Percentiles rank a stretch among this genome's conserved stretches.
phyloP scores from a whole-genome alignment of 2,888 invertebrate genomes.

The Caenorhabditis plicata region DNA sequence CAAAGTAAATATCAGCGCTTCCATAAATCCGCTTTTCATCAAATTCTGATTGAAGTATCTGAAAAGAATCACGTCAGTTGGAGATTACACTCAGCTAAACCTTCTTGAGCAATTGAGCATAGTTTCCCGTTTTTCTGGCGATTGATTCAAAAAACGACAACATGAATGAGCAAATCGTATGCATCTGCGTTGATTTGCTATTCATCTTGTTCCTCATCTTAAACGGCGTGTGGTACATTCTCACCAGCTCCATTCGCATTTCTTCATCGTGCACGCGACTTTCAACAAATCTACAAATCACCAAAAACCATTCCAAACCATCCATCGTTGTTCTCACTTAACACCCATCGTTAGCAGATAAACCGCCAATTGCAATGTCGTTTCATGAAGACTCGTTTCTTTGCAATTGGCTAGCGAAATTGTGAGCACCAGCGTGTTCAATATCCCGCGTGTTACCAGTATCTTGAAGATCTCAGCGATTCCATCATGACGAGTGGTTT shows the following conservation, averaged over 20 bases:
- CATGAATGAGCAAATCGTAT: slow-evolving; percentile 18
- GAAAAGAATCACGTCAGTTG: no score
- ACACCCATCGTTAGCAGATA: slow-evolving; percentile 47
- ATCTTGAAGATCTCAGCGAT: slow-evolving; percentile 18
- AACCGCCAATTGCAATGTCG: slow-evolving; percentile 48
- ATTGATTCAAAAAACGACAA: slow-evolving; percentile 3
- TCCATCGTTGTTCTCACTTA: slow-evolving; percentile 3
- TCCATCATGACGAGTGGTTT: slow-evolving; percentile 8
- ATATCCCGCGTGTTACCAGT: slow-evolving; percentile 18
- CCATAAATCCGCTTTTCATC: slow-evolving; percentile 21
- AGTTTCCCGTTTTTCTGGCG: slow-evolving; percentile 1
- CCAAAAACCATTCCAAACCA: neutral
- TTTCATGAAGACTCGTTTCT: slow-evolving; percentile 16
- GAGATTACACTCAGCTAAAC: no score
- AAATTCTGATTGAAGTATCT: slow-evolving; percentile 12
- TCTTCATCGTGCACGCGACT: slow-evolving; percentile 1
- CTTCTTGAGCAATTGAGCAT: slow-evolving; percentile 6
- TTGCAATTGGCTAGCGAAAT: neutral
- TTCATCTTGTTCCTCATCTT: neutral
- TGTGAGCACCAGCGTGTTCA: slow-evolving; percentile 9
- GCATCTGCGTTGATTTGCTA: neutral
- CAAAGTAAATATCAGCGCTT: slow-evolving; percentile 29
- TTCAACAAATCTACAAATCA: neutral
- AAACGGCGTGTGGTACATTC: slow-evolving; percentile 18
- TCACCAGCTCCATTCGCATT: neutral